Evolutionary conservation across 2,888 invertebrate genomes (phyloP).

Genomic region (Diarsia brunnea): DNA sequence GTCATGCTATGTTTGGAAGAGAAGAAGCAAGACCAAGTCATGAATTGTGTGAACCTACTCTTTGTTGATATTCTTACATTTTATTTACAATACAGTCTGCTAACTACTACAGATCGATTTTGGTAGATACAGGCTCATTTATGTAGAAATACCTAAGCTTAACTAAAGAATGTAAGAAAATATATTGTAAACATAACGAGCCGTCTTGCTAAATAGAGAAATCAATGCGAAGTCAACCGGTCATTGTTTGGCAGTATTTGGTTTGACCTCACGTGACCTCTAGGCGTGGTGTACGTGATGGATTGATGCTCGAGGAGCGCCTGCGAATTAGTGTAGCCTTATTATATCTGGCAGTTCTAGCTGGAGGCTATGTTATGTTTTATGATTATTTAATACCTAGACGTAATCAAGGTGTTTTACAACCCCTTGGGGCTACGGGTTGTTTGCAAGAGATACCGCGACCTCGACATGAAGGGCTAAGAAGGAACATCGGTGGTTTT

Average conservation of each 20-base stretch:
- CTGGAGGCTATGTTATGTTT: conserved; percentile 32
- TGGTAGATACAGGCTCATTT: neutral
- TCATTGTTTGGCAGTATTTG: conserved; percentile 36
- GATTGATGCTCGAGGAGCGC: conserved; percentile 36
- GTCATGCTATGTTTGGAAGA: neutral
- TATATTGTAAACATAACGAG: conserved; percentile 8
- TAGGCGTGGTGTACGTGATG: conserved; percentile 16
- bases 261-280: conserved; percentile 40
- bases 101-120: neutral
- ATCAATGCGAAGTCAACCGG: conserved; percentile 47
- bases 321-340: neutral
- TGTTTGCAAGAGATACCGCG: too few relatives aligned
- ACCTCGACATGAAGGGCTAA: too few relatives aligned
- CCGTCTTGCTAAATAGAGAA: conserved; percentile 46
- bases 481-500: too few relatives aligned
- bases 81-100: too few relatives aligned
- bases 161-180: neutral
- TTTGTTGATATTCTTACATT: neutral
- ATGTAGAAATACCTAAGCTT: neutral
- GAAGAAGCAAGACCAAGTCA: neutral
- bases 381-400: conserved; percentile 3
- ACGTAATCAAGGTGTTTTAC: neutral
- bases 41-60: neutral
- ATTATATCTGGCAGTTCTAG: neutral
- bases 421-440: too few relatives aligned